Evolutionary conservation across 2,888 invertebrate species (phyloP), one percentile per base, ranked within the genome.

Genomic region (Caenorhabditis auriculariae): DNA sequence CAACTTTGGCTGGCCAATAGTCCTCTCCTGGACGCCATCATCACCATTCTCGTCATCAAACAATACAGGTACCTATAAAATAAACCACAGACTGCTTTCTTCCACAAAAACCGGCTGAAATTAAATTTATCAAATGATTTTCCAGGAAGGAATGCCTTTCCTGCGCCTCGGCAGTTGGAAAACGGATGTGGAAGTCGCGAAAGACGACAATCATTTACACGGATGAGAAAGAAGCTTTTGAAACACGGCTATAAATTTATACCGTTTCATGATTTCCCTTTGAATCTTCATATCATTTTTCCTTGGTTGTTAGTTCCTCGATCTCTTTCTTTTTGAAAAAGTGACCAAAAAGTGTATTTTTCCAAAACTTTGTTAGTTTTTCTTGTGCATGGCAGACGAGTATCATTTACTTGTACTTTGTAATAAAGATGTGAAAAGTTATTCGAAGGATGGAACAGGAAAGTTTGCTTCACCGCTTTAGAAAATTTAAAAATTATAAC

Each of bases 31-130:
- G 76, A 76, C 43, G 73, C 70, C 1, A 42, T 74, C 4, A 76
- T 76, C 27, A 74, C 76, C 1, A 61, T 75, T 29, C 61, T 68
- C 42, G 75, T 76, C 0, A 76, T 76, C 29, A 76, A 74, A 44
- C 75, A 75, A 39, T 75, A 75, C 42, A 59, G 68, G 65, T 58
- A 35, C 26, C n/a, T 19, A 9, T 24, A n/a, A 28, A 7, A 28
- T 7, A 21, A 27, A 27, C 19, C 4, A 15, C 29, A 27, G 6
- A 23, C 24, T n/a, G 46, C 24, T 50, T 54, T n/a, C n/a, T n/a
- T n/a, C n/a, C n/a, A n/a, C n/a, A n/a, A n/a, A n/a, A n/a, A n/a
- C n/a, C n/a, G n/a, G n/a, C n/a, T n/a, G n/a, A 9, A 9, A 42
- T 21, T 0, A 38, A 28, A 23, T 5, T 53, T 21, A 17, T 43